Percentiles rank a stretch among this genome's conserved stretches.
phyloP scores from a whole-genome alignment of 2,888 invertebrate species.

The Lordiphosa fenestrarum region DNA sequence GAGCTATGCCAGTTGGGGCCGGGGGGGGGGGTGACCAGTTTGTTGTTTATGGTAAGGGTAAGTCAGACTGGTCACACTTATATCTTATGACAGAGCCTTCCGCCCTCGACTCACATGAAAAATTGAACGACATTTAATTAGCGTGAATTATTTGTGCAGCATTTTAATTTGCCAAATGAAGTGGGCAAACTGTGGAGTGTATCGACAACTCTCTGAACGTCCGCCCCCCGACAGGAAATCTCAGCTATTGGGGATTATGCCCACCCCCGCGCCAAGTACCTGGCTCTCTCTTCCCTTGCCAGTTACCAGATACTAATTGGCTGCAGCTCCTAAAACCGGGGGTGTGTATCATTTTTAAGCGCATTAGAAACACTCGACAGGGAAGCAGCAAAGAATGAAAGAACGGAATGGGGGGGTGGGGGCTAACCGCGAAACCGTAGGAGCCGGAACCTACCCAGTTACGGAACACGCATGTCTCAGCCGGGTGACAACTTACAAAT shows the following conservation, averaged over 20 bases:
- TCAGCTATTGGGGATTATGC: constrained; percentile 67
- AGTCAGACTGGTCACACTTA: too few relatives aligned
- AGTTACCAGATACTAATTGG: constrained; percentile 47
- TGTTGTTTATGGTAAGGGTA: too few relatives aligned
- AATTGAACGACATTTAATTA: constrained; percentile 68
- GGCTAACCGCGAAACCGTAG: constrained; percentile 60
- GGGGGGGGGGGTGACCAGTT: too few relatives aligned
- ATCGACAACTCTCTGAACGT: too few relatives aligned
- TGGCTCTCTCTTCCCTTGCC: not conserved
- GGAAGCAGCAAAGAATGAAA: constrained; percentile 23
- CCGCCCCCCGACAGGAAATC: too few relatives aligned
- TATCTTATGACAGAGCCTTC: not conserved
- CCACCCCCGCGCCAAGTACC: constrained; percentile 4
- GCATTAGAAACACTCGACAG: constrained; percentile 47
- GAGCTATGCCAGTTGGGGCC: too few relatives aligned
- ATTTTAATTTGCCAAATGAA: constrained; percentile 65
- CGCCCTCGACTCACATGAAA: not conserved
- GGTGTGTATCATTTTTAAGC: constrained; percentile 48
- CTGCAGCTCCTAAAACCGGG: constrained; percentile 32
- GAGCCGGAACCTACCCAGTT: not conserved
- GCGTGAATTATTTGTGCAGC: constrained; percentile 59
- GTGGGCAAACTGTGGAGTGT: too few relatives aligned
- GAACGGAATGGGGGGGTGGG: constrained; percentile 1
- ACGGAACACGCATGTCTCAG: not conserved
- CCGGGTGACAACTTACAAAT: constrained; percentile 64